Evolutionary conservation across 2,888 invertebrate species (phyloP), one percentile per base, ranked within the genome.

Genomic region (Drosophila merina): DNA sequence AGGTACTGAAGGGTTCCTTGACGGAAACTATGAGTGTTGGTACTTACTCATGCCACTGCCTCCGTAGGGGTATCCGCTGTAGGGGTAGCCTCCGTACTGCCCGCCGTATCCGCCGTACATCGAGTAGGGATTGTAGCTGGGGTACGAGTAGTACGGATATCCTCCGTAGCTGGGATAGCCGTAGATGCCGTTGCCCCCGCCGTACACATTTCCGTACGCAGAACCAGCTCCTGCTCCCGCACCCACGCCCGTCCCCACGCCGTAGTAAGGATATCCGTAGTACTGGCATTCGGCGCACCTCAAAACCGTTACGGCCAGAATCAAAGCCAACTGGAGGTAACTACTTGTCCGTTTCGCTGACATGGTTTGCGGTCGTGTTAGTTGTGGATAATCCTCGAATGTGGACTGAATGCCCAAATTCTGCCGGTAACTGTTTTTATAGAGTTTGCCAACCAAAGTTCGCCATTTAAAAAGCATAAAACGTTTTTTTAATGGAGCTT

Each of bases 31-130:
- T 25, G 25, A 36, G 31, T 28, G 30, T 7, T 8, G 8, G 5
- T 64, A 87, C 85, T 88, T 50, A 85, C 85, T 83, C 56, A 76
- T 74, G 42, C 81, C 81, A 38, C 47, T 77, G 49, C 77, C 77
- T 25, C 57, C 36, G 59, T 74, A 81, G 30, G 83, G 79, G 63
- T 76, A 76, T 4, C 82, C 76, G n/a, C 73, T 62, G 28, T 59
- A 77, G 12, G 75, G 72, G 51, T 72, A 75, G n/a, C 58, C 51
- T 1, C 33, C 66, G 45, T 64, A 64, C 30, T 64, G 64, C 20
- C 20, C 20, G 0, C 69, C 69, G 4, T 70, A 70, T n/a, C 69
- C 70, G 25, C 70, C 70, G 40, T 52, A 69, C 30, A 49, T 60
- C 20, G 70, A 70, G 48, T 70, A 69, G 40, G 36, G 69, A 48